Evolutionary conservation across 1,140 invertebrate species (phyloP), one percentile per base, ranked within the genome.

Genomic region (Drosophila orosa): DNA sequence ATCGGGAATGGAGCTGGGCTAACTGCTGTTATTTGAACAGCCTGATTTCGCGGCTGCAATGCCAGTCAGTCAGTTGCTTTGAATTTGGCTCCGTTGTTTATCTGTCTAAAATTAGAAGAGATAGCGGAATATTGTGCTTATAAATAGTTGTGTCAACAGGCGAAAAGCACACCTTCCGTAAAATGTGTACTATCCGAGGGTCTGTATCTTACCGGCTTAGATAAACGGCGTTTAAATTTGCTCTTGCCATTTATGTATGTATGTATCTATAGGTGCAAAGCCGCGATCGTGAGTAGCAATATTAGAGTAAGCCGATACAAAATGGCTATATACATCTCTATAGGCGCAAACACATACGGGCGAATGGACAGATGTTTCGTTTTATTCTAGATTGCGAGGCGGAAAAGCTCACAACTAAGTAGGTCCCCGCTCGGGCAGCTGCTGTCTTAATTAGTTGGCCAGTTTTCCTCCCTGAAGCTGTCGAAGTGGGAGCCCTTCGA

Each of bases 91-190:
- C 48, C 48, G 47, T 67, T 68, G 58, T 79, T 87, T 89, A 74
- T 60, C 62, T 65, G 47, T 68, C 84, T 90, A 89, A 84, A 89
- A 71, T 90, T 89, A 89, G 84, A 75, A 59, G 67, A 90, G 85
- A 89, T 90, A 89, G 77, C 62, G 63, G 62, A 74, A 66, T 69
- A 86, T 57, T 67, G 42, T 60, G 72, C 75, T 78, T 89, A 84
- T 89, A 80, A 89, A 90, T 89, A 89, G 84, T 90, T 90, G 47
- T 56, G 66, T 80, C 69, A 84, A 89, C 73, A 87, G 73, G 52
- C 65, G 65, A 63, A 86, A 82, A 19, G 44, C 77, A 27, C 48
- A 29, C 55, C 39, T 76, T 54, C 73, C 61, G 65, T 60, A 55
- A 50, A 59, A 63, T 65, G 42, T 65, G 63, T 78, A 61, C 78